These are phyloP conservation scores for Vesta saturnalis DNA, from an alignment of 2,888 invertebrate species.

Conservation along the genomic window DNA sequence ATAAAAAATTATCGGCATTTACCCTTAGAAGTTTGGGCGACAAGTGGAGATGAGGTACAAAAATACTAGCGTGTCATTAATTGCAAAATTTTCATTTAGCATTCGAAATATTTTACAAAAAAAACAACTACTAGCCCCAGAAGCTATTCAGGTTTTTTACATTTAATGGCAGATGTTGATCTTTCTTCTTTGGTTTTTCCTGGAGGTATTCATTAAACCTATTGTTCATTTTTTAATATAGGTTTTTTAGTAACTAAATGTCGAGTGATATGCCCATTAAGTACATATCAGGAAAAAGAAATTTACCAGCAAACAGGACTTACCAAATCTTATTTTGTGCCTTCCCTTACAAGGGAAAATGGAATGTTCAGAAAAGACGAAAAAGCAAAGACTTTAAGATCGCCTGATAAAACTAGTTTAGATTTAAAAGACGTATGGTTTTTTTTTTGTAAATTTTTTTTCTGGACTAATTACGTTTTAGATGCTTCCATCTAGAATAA, in stretches of 20 bases:
- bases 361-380: conserved; percentile 24
- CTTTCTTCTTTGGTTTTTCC: conserved; percentile 57
- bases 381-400: background rate
- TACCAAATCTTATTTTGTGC: conserved; percentile 47
- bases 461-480: too few relatives aligned
- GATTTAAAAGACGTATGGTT: too few relatives aligned
- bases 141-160: conserved; percentile 50
- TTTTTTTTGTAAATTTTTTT: too few relatives aligned
- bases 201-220: conserved; percentile 47
- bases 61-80: too few relatives aligned
- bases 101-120: too few relatives aligned
- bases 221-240: conserved; percentile 5
- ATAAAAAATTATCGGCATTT: conserved; percentile 50
- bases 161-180: conserved; percentile 57
- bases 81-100: too few relatives aligned
- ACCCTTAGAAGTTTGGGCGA: conserved; percentile 54
- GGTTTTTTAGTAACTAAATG: conserved; percentile 49
- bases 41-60: conserved; percentile 31
- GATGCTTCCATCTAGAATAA: background rate
- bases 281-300: conserved; percentile 54
- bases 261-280: conserved; percentile 53
- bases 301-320: conserved; percentile 51
- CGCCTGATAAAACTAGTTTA: too few relatives aligned
- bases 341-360: conserved; percentile 16
- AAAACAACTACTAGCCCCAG: too few relatives aligned